phyloP scores from a whole-genome alignment of 2,888 invertebrate genomes.

The Eulithis prunata region DNA sequence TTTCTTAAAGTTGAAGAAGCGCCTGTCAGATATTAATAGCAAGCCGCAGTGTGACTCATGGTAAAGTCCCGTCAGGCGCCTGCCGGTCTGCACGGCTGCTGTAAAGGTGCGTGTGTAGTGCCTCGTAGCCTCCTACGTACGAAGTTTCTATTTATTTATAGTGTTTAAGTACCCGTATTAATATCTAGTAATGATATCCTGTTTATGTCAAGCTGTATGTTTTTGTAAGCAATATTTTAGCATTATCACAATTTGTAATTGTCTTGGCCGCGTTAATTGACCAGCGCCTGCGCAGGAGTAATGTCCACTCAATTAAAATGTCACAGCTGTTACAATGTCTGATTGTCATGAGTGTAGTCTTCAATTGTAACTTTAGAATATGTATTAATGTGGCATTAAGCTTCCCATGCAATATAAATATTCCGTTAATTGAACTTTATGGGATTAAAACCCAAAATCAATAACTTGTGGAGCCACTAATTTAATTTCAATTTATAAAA shows the following conservation, averaged over 20 bases:
- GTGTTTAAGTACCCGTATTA: too few species aligned
- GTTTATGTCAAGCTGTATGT: too few species aligned
- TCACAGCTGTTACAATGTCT: not conserved
- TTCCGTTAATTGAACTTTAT: too few species aligned
- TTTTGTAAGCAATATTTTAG: not conserved
- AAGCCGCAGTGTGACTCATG: conserved; percentile 69
- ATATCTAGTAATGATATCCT: too few species aligned
- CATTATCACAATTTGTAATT: not conserved
- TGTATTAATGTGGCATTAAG: too few species aligned
- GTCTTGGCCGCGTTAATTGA: conserved; percentile 1
- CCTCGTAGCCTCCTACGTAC: not conserved
- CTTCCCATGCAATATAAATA: too few species aligned
- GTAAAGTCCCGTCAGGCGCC: conserved; percentile 68
- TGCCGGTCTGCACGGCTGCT: conserved; percentile 33
- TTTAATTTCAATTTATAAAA: too few species aligned
- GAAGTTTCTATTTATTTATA: not conserved
- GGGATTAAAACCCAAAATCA: too few species aligned
- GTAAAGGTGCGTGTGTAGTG: conserved; percentile 14
- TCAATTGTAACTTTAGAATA: not conserved
- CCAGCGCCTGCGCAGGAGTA: conserved; percentile 14
- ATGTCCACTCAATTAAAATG: conserved; percentile 6
- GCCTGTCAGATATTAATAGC: conserved; percentile 54
- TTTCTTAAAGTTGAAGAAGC: conserved; percentile 26
- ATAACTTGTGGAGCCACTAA: too few species aligned
- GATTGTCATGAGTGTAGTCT: not conserved